A percentile compares a stretch with the other conserved stretches of the same genome.
phyloP scores from a whole-genome alignment of 2,113 vertebrate genomes.

The Fregata magnificens region DNA sequence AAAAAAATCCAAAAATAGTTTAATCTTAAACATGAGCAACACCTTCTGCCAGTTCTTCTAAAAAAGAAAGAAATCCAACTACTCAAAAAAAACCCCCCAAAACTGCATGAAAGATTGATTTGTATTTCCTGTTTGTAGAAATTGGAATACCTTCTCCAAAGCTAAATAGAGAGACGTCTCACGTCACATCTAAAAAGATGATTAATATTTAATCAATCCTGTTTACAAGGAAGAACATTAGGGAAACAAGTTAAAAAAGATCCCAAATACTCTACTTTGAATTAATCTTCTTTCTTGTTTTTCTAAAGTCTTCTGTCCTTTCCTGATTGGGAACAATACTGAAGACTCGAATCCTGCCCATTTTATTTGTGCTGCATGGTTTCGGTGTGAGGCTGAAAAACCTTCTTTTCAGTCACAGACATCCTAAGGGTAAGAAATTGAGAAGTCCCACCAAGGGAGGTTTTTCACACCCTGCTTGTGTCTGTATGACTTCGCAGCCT shows the following conservation, averaged over 20 bases:
- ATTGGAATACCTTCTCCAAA: not conserved
- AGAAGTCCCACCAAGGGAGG: not conserved
- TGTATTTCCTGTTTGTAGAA: not conserved
- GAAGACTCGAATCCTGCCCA: not conserved
- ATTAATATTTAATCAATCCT: not conserved
- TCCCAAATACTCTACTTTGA: not conserved
- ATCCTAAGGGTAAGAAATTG: not conserved
- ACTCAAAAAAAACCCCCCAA: not conserved
- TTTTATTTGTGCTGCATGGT: not conserved
- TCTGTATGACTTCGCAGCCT: not conserved
- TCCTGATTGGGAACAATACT: not conserved
- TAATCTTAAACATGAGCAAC: not conserved
- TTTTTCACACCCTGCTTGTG: not conserved
- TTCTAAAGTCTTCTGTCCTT: not conserved
- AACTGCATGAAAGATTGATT: not conserved
- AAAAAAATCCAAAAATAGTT: not conserved
- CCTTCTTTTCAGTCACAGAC: not conserved
- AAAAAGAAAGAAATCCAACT: not conserved
- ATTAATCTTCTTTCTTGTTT: not conserved
- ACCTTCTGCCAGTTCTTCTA: not conserved
- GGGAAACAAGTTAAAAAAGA: not conserved
- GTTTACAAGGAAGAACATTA: not conserved
- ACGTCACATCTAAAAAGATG: not conserved
- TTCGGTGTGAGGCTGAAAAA: not conserved
- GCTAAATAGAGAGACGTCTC: not conserved